These are phyloP conservation scores for Procavia capensis DNA, from an alignment of 2,113 vertebrate genomes.

Conservation along the genomic window DNA sequence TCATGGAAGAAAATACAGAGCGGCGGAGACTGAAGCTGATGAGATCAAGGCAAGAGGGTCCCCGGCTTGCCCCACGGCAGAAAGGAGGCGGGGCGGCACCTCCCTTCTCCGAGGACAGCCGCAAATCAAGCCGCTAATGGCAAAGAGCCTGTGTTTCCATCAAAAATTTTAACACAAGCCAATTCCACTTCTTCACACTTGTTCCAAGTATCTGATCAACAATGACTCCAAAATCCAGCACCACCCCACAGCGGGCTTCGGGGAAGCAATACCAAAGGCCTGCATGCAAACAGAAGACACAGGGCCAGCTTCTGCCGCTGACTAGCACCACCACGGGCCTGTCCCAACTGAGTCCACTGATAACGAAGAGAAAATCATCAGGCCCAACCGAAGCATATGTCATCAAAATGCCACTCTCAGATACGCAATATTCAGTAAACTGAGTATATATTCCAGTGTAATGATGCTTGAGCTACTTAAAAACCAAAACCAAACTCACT, in stretches of 20 bases:
- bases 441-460: neutral
- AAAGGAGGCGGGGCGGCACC: neutral
- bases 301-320: neutral
- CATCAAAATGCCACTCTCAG: conserved; percentile 41
- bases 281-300: neutral
- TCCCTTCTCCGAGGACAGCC: conserved; percentile 50
- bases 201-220: neutral
- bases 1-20: conserved; percentile 32
- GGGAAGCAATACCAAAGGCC: conserved; percentile 41
- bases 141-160: neutral
- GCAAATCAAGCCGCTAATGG: neutral
- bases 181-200: neutral
- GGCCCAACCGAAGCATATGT: neutral
- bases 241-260: neutral
- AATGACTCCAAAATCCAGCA: neutral
- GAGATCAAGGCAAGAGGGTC: conserved; percentile 39
- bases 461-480: neutral
- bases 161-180: neutral
- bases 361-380: neutral
- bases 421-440: neutral
- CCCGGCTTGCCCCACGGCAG: neutral
- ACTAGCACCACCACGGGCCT: neutral
- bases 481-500: too few species aligned
- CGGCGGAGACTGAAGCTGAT: conserved; percentile 3
- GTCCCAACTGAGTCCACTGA: neutral